Percentiles rank a stretch among this genome's conserved stretches.
Evolutionary conservation across 2,797 vertebrate genomes (phyloP).

Genomic region (Pagetopsis macropterus): DNA sequence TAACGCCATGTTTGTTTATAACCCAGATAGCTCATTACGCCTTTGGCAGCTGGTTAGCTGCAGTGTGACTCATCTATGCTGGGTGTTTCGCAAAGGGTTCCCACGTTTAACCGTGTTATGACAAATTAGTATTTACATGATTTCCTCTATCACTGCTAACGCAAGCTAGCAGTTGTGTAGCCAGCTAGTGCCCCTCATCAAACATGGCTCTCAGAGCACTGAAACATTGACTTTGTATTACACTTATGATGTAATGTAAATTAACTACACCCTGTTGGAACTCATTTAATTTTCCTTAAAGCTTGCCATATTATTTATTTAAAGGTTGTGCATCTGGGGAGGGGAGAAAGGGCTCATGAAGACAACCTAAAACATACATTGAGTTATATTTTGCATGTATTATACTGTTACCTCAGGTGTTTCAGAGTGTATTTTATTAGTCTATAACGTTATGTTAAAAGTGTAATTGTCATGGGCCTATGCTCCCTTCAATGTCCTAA

Average conservation of each 20-base stretch:
- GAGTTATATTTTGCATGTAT: conserved; percentile 45
- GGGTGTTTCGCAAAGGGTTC: neutral
- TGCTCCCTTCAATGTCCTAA: neutral
- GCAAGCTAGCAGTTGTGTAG: conserved; percentile 57
- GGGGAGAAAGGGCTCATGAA: conserved; percentile 21
- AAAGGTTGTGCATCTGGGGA: conserved; percentile 35
- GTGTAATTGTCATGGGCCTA: conserved; percentile 18
- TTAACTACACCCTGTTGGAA: neutral
- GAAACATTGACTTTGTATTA: conserved; percentile 38
- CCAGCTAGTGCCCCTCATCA: conserved; percentile 43
- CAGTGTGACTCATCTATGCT: conserved; percentile 14
- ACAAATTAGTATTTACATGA: conserved; percentile 17
- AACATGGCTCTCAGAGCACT: conserved; percentile 59
- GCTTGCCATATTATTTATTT: conserved; percentile 18
- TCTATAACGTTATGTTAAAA: neutral
- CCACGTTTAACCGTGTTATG: neutral
- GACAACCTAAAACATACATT: conserved; percentile 23
- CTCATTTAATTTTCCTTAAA: neutral
- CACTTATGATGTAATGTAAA: conserved; percentile 3
- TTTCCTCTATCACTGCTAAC: conserved; percentile 45
- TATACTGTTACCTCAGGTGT: neutral
- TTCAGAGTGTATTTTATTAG: neutral
- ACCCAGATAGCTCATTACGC: conserved; percentile 20
- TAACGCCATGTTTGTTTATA: conserved; percentile 60
- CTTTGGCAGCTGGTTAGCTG: conserved; percentile 13